Percentiles rank a stretch among this genome's conserved stretches.
phyloP scores from a whole-genome alignment of 2,888 invertebrate genomes.

The Beris morrisii region DNA sequence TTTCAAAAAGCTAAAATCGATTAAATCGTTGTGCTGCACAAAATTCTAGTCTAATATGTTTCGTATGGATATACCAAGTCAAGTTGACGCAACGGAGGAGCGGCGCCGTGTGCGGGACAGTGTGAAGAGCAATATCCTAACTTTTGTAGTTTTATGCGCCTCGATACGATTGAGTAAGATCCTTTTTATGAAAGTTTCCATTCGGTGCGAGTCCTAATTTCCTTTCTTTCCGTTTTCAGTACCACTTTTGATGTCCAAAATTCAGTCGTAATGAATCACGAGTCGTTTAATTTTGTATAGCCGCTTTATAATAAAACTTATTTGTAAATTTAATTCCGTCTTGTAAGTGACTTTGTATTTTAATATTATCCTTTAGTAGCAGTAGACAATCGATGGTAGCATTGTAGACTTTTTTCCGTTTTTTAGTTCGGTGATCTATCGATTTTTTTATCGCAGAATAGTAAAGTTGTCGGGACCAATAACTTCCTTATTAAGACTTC shows the following conservation, averaged over 20 bases:
- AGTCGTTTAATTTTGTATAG: too few species aligned
- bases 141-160: constrained; percentile 48
- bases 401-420: too few species aligned
- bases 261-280: constrained; percentile 6
- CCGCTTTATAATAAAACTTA: too few species aligned
- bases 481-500: too few species aligned
- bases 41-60: constrained; percentile 46
- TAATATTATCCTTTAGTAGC: too few species aligned
- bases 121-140: constrained; percentile 50
- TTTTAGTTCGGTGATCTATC: too few species aligned
- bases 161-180: constrained; percentile 50
- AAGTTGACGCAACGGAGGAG: constrained; percentile 55
- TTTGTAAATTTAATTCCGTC: too few species aligned
- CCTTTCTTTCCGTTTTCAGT: constrained; percentile 23
- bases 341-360: too few species aligned
- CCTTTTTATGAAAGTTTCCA: constrained; percentile 24
- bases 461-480: too few species aligned
- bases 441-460: too few species aligned
- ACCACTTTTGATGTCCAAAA: constrained; percentile 25
- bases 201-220: background rate
- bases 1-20: too few species aligned
- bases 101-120: constrained; percentile 50
- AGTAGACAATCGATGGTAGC: too few species aligned
- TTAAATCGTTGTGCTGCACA: background rate
- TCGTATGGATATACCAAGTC: constrained; percentile 48